A percentile compares a stretch with the other conserved stretches of the same genome.
phyloP scores from a whole-genome alignment of 2,797 vertebrate species.

The Anisognathus igniventris region DNA sequence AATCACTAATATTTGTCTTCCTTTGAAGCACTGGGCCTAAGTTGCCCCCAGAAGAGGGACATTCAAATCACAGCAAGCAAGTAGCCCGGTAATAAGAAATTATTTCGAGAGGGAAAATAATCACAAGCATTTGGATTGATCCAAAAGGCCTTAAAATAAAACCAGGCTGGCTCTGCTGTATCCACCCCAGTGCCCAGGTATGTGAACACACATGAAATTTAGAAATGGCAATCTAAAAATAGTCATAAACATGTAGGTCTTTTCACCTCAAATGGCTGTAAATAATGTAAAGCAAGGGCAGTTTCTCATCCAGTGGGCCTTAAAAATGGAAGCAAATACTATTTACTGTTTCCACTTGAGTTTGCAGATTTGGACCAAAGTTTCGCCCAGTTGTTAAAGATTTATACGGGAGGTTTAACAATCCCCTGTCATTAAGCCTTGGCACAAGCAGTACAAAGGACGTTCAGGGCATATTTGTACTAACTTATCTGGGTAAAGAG shows the following conservation, averaged over 20 bases:
- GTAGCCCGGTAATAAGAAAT: neutral
- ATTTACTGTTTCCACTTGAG: slow-evolving; percentile 6
- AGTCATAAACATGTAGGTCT: neutral
- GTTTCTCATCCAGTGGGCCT: slow-evolving; percentile 1
- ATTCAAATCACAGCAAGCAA: neutral
- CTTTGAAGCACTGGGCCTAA: neutral
- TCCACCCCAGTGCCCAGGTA: neutral
- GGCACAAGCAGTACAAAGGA: slow-evolving; percentile 57
- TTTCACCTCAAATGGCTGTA: slow-evolving; percentile 14
- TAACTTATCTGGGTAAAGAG: slow-evolving; percentile 57
- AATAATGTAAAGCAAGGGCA: slow-evolving; percentile 6
- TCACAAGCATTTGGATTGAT: neutral
- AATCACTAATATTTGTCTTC: neutral
- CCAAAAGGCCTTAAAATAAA: neutral
- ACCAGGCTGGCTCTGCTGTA: neutral
- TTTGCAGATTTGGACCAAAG: neutral
- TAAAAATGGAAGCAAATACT: slow-evolving; percentile 14
- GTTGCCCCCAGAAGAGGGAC: neutral
- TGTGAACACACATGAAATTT: neutral
- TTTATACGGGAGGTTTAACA: slow-evolving; percentile 34
- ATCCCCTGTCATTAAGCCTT: slow-evolving; percentile 53
- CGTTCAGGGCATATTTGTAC: slow-evolving; percentile 38
- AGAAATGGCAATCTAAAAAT: slow-evolving; percentile 1
- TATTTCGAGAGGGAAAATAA: neutral
- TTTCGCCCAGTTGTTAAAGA: slow-evolving; percentile 54